Conservation (phyloP, 2,113 vertebrate species). For the Pelobates fuscus region DNA sequence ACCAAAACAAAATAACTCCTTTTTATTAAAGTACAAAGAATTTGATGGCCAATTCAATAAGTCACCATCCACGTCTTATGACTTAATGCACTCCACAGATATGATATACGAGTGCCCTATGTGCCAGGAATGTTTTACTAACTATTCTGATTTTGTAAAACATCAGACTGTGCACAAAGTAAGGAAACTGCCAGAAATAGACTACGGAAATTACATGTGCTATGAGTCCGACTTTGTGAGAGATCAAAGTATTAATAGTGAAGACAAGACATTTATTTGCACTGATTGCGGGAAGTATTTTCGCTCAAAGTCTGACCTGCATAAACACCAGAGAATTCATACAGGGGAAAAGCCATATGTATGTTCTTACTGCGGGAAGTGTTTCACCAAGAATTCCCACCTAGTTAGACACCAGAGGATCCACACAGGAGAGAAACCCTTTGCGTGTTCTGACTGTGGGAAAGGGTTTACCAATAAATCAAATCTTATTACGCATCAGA, state of each 20-base stretch:
- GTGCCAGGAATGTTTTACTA: conserved; percentile 1
- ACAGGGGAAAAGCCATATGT: conserved; percentile 33
- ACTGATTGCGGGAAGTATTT: conserved; percentile 26
- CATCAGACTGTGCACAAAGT: background rate
- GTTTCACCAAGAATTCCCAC: conserved; percentile 5
- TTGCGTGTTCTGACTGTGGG: conserved; percentile 10
- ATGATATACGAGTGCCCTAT: background rate
- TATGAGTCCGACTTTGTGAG: background rate
- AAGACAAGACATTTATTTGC: conserved; percentile 18
- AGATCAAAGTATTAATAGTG: background rate
- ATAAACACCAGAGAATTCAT: conserved; percentile 19
- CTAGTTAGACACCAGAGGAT: conserved; percentile 20
- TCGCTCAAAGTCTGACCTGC: conserved; percentile 3
- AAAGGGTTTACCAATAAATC: conserved; percentile 37
- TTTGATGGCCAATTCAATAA: background rate
- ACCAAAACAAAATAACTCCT: background rate
- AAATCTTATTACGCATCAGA: conserved; percentile 19
- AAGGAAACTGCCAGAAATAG: background rate
- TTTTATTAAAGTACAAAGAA: background rate
- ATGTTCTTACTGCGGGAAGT: conserved; percentile 24
- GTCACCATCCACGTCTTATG: background rate
- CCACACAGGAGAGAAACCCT: conserved; percentile 35
- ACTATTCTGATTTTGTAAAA: background rate
- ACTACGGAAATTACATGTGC: background rate
- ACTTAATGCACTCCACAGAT: background rate